Conservation (phyloP, 2,888 invertebrate species). For the Erannis defoliaria region DNA sequence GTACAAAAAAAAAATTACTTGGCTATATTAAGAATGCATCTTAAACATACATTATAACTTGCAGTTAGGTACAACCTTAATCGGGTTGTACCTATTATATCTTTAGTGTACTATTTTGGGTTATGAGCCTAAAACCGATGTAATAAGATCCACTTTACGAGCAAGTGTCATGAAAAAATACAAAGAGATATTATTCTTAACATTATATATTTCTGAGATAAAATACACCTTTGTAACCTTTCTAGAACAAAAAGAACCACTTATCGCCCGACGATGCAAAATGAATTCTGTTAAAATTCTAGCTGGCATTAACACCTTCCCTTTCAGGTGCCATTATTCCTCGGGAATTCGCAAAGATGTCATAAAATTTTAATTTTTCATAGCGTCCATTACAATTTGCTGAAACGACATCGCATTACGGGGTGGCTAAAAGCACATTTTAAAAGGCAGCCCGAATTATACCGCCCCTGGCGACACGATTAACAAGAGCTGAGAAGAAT, state of each 20-base stretch:
- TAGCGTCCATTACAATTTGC: slow-evolving; percentile 68
- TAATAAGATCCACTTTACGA: too few relatives aligned
- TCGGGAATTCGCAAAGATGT: slow-evolving; percentile 56
- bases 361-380: slow-evolving; percentile 71
- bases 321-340: slow-evolving; percentile 45
- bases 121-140: too few relatives aligned
- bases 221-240: slow-evolving; percentile 5
- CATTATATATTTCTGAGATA: neutral
- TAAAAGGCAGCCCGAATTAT: slow-evolving; percentile 71
- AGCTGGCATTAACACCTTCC: slow-evolving; percentile 42
- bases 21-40: too few relatives aligned
- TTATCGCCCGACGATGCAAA: slow-evolving; percentile 29
- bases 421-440: slow-evolving; percentile 70
- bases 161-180: neutral
- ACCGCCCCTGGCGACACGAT: slow-evolving; percentile 49
- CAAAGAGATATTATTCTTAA: neutral
- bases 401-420: slow-evolving; percentile 65
- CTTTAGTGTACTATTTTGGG: too few relatives aligned
- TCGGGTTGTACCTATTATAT: too few relatives aligned
- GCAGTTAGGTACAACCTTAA: too few relatives aligned
- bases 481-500: slow-evolving; percentile 42
- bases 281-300: slow-evolving; percentile 41
- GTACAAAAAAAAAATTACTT: too few relatives aligned
- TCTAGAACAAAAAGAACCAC: slow-evolving; percentile 19
- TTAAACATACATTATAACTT: too few relatives aligned